Percentiles rank a stretch among this genome's conserved stretches.
Evolutionary conservation across 2,113 vertebrate species (phyloP).

Genomic region (Nothocercus julius): DNA sequence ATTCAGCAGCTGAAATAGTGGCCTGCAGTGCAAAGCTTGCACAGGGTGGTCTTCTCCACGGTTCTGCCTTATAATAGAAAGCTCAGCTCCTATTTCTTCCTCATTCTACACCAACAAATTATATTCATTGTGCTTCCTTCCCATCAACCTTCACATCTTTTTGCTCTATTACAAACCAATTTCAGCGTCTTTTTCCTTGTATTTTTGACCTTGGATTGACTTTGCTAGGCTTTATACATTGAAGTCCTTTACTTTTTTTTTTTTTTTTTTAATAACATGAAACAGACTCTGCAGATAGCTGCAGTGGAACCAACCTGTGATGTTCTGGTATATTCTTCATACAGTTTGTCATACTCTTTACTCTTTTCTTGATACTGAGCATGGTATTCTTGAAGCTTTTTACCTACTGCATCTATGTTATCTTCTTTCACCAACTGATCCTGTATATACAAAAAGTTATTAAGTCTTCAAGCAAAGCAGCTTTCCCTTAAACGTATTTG

Average conservation of each 20-base stretch:
- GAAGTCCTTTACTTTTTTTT: background rate
- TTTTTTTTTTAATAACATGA: background rate
- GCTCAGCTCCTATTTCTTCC: background rate
- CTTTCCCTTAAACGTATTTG: constrained; percentile 14
- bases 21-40: background rate
- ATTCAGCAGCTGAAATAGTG: background rate
- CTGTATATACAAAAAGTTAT: constrained; percentile 50
- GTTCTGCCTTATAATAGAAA: background rate
- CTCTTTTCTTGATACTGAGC: constrained; percentile 94
- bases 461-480: constrained; percentile 39
- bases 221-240: background rate
- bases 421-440: constrained; percentile 91
- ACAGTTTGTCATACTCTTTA: constrained; percentile 91
- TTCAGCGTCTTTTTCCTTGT: background rate
- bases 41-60: background rate
- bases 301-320: constrained; percentile 86
- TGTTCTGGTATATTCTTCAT: constrained; percentile 92
- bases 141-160: background rate
- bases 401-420: constrained; percentile 90
- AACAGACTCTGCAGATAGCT: background rate
- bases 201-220: background rate
- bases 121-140: background rate
- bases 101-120: background rate
- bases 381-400: constrained; percentile 93
- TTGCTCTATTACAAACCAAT: background rate